Base-by-base conservation (phyloP, 1,140 invertebrate genomes). In the Drosophila watanabei region DNA sequence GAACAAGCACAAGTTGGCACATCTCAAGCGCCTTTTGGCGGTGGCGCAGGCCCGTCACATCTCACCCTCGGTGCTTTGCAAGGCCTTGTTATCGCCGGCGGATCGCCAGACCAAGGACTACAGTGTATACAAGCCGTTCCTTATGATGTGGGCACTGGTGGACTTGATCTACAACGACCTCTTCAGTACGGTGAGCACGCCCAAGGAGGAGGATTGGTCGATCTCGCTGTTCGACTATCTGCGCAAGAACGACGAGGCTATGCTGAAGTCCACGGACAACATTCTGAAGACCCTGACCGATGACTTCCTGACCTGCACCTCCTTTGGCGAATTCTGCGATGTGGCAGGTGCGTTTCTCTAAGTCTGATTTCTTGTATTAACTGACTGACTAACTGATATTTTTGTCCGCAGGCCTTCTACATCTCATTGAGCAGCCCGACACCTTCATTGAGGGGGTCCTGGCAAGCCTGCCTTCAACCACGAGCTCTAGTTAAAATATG, bases 301-400 rank as follows among this genome's bases (percentile, higher is more conserved):
- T 79, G 98, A 99, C 93, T 95, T 98, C 76, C 94, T 99, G 78
- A 97, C 97, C 10, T 98, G 98, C 94, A 95, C 97, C 76, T 97
- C 97, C 10, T 97, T 99, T 93, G 95, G 95, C 18, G 98, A 99
- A 94, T 98, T 98, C 94, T 98, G 97, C 94, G 98, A 99, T 95
- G 97, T 98, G 75, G 95, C 95, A 88, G 96, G 97, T 93, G 52
- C 43, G 83, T 82, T 16, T 6, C n/a, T 4, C 14, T 24, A n/a
- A 13, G 0, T 9, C 6, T 11, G 45, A 3, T 9, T 5, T 16
- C 8, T 13, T 14, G 1, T 13, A 5, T 16, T 24, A 4, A 0
- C n/a, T 30, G n/a, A n/a, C n/a, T 46, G n/a, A 14, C 49, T 41
- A 52, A 24, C 14, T 37, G 14, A 2, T 57, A 14, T 49, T 14